Evolutionary conservation across 1,140 invertebrate species (phyloP).

Genomic region (Cyclargus thomasi): DNA sequence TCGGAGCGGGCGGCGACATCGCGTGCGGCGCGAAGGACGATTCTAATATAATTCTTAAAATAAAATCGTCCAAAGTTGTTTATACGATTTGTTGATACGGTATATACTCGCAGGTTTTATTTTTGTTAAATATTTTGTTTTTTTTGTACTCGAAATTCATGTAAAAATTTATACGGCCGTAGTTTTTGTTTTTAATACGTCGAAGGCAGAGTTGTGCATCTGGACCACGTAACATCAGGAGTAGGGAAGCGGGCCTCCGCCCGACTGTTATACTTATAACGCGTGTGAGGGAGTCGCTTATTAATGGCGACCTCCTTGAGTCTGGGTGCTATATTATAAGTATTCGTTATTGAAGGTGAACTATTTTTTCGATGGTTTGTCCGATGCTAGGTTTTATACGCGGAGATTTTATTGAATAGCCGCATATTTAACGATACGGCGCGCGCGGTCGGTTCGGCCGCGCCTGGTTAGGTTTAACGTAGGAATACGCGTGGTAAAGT

Average conservation of each 20-base stretch:
- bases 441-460: conserved; percentile 30
- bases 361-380: conserved; percentile 55
- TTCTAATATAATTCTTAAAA: conserved; percentile 75
- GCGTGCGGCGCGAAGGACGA: conserved; percentile 56
- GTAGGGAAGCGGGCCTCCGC: not conserved
- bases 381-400: conserved; percentile 62
- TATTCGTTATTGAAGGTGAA: conserved; percentile 44
- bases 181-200: conserved; percentile 52
- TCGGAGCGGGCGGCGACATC: conserved; percentile 41
- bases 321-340: conserved; percentile 32
- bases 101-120: conserved; percentile 56
- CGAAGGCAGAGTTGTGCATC: conserved; percentile 17
- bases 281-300: not conserved
- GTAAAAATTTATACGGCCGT: conserved; percentile 48
- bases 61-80: conserved; percentile 70
- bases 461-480: not conserved
- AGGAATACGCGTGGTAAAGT: not conserved
- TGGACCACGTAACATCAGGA: conserved; percentile 17
- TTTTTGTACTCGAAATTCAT: conserved; percentile 48
- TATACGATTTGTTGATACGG: conserved; percentile 65
- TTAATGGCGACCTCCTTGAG: conserved; percentile 4
- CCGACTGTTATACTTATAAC: not conserved
- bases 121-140: conserved; percentile 62
- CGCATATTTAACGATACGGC: conserved; percentile 48
- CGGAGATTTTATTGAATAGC: conserved; percentile 69